Evolutionary conservation across 2,888 invertebrate species (phyloP), one percentile per base, ranked within the genome.

Genomic region (Andrena bucephala): DNA sequence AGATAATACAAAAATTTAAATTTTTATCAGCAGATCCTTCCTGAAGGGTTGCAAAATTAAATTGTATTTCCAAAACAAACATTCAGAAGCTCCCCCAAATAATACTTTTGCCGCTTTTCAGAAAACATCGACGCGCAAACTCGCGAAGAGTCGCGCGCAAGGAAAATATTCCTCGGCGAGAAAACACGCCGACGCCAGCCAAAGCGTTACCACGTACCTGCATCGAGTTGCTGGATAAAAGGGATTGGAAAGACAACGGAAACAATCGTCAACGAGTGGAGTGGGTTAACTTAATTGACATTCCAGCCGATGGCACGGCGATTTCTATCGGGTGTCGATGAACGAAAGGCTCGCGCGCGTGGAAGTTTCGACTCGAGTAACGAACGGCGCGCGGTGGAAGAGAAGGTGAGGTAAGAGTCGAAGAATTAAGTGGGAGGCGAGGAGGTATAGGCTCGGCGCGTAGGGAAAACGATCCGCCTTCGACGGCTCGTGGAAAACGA

Each of bases 401-500:
- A 57, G 74, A 70, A 83, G 33, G 70, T 68, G 83, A 83, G 66
- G 68, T 78, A 83, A 70, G 67, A 83, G 59, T 24, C 16, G 52
- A 29, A 78, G 54, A 16, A 65, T 42, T 48, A 69, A 10, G 69
- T 10, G 48, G 31, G 27, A 63, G 70, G 65, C 62, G 73, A 52
- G 63, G 16, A 57, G 29, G 48, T 27, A 52, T 20, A n/a, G 57
- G 20, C 48, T 70, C 42, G 57, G 57, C 57, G 57, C 77, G 77
- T 63, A 77, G 77, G 78, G 75, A 84, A 83, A 84, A 84, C 70
- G 78, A 83, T 83, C 70, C 67, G 70, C 75, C 77, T 71, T 70
- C 57, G 83, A 74, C 62, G 52, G 66, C 83, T 83, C 67, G 78
- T 83, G 83, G 83, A 83, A 83, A 83, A 83, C 83, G 71, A 74